These are phyloP conservation scores for Stegodyphus mimosarum DNA, from an alignment of 1,140 invertebrate species.

Conservation along the genomic window DNA sequence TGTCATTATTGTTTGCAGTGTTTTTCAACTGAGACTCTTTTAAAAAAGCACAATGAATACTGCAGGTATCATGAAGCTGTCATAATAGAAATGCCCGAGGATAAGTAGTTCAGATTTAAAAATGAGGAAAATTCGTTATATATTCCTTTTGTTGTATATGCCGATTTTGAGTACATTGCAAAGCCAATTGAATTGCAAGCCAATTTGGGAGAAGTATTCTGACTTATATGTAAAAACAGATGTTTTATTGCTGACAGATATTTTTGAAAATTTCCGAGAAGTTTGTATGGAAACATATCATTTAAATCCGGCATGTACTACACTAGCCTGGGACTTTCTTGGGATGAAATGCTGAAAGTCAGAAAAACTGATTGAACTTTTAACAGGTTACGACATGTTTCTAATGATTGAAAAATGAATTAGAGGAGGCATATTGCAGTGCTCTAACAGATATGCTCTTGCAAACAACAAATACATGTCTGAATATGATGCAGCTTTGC, in stretches of 20 bases:
- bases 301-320: neutral
- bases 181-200: no score
- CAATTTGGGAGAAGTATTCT: conserved; percentile 63
- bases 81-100: neutral
- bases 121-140: neutral
- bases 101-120: neutral
- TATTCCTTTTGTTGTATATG: no score
- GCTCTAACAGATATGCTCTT: conserved; percentile 62
- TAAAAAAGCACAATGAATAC: neutral
- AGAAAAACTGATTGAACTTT: neutral
- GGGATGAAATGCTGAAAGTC: neutral
- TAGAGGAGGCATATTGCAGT: conserved; percentile 62
- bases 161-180: no score
- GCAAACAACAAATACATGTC: conserved; percentile 64
- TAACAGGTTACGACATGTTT: neutral
- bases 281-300: conserved; percentile 16
- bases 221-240: conserved; percentile 62
- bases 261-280: conserved; percentile 64
- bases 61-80: neutral
- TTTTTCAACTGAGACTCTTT: neutral
- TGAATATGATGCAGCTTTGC: conserved; percentile 58
- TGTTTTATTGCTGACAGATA: conserved; percentile 61
- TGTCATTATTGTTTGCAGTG: neutral
- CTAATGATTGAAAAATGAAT: conserved; percentile 29
- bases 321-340: neutral